Conservation (phyloP, 2,797 vertebrate species). For the Chelmon rostratus region DNA sequence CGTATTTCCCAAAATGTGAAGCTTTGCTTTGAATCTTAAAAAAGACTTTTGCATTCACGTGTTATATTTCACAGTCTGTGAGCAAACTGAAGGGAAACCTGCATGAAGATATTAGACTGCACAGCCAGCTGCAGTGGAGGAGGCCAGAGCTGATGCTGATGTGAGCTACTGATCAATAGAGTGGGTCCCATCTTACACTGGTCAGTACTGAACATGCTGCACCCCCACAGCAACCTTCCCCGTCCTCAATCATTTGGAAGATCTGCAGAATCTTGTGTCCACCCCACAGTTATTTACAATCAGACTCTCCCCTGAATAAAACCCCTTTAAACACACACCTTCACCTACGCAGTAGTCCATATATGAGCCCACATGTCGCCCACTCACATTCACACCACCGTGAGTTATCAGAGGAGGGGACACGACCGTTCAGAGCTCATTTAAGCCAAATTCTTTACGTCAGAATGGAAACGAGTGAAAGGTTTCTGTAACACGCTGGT, state of each 20-base stretch:
- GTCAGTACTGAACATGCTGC: background rate
- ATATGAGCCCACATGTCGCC: conserved; percentile 8
- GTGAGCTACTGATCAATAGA: background rate
- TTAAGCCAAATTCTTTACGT: conserved; percentile 14
- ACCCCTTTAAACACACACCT: background rate
- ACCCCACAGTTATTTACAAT: conserved; percentile 9
- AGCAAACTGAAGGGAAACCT: no score
- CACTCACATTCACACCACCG: conserved; percentile 30
- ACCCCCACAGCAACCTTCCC: background rate
- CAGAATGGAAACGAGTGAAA: conserved; percentile 4
- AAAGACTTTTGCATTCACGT: background rate
- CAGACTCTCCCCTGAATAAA: background rate
- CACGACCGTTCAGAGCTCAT: background rate
- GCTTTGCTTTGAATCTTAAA: background rate
- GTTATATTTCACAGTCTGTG: background rate
- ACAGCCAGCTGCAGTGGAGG: no score
- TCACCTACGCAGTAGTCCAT: background rate
- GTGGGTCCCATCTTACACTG: background rate
- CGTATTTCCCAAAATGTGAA: background rate
- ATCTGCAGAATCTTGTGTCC: background rate
- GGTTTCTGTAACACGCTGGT: background rate
- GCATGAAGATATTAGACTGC: no score
- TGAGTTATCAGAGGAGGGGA: background rate
- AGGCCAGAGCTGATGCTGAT: background rate
- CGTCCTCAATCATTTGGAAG: background rate